Conservation (phyloP, 2,888 invertebrate genomes). For the Agrotis puta region DNA sequence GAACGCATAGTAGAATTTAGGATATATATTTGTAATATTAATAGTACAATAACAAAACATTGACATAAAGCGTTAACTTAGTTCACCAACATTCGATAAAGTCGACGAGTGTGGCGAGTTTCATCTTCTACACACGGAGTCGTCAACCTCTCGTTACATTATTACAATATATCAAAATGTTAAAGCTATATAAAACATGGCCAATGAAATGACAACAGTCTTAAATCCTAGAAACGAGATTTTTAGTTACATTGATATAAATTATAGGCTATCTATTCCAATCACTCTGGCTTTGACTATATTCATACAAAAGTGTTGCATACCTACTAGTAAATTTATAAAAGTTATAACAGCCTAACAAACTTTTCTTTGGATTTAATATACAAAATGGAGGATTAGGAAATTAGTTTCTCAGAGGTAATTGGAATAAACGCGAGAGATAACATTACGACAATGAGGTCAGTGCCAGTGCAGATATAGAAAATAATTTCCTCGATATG, state of each 20-base stretch:
- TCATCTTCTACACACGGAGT: conserved; percentile 66
- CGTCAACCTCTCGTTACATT: conserved; percentile 70
- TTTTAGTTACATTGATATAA: conserved; percentile 65
- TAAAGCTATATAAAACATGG: conserved; percentile 88
- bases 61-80: conserved; percentile 88
- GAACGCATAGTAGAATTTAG: conserved; percentile 90
- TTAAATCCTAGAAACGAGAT: conserved; percentile 77
- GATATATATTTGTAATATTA: conserved; percentile 90
- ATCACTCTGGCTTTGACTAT: conserved; percentile 43
- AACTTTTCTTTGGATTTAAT: conserved; percentile 28
- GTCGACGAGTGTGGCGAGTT: conserved; percentile 81
- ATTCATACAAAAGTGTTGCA: conserved; percentile 24
- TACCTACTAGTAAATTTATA: conserved; percentile 16
- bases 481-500: conserved; percentile 75
- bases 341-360: conserved; percentile 40
- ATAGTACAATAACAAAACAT: conserved; percentile 89
- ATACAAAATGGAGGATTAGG: conserved; percentile 34
- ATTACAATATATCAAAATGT: conserved; percentile 83
- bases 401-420: conserved; percentile 33
- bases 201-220: conserved; percentile 85
- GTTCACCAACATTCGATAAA: conserved; percentile 87
- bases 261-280: conserved; percentile 56
- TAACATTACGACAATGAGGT: conserved; percentile 68
- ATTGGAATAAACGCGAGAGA: conserved; percentile 55
- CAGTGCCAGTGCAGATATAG: conserved; percentile 69